Base-by-base conservation (phyloP, 1,140 invertebrate genomes). In the Lordiphosa stackelbergi region DNA sequence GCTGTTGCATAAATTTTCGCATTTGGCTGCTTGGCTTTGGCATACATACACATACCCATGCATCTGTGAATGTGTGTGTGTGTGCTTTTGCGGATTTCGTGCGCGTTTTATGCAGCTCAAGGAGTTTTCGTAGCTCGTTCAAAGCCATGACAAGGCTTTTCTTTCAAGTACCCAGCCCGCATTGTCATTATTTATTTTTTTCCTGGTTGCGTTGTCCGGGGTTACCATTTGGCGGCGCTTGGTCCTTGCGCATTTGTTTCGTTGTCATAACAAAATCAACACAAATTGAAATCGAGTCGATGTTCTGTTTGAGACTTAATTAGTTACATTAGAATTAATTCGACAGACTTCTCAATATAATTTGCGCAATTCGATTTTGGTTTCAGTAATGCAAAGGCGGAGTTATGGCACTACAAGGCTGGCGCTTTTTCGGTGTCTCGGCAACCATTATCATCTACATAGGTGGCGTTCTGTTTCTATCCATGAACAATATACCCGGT, bases 401-500 rank as follows among this genome's bases (percentile, higher is more conserved):
- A 85, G 85, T 66, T 64, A 87, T 87, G 85, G 81, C 77, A 85
- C 69, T 86, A 66, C 85, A 85, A 85, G 88, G 88, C 71, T 88
- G 89, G 81, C 88, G 90, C 74, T 87, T 91, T 81, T 90, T 88
- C 85, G 87, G 89, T 62, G 87, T 91, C 56, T 89, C 88, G 56
- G 70, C 88, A 62, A 81, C 90, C 55, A 85, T 91, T 55, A 81
- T 89, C 61, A 75, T 90, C 38, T 91, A 91, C 70, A 85, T 91
- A 57, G 87, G 87, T 45, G 90, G 90, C 36, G 89, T 91, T 10
- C 73, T 91, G 10, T 84, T 91, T 58, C 85, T 91, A 24, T 91
- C 90, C 40, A 88, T 90, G 28, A 88, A 91, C 48, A 90, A 90
- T 60, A 79, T 91, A 36, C 89, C 90, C 58, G 89, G 90, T 54